Percentiles rank a stretch among this genome's conserved stretches.
Conservation (phyloP, 2,113 vertebrate genomes). For the Mirza zaza region DNA sequence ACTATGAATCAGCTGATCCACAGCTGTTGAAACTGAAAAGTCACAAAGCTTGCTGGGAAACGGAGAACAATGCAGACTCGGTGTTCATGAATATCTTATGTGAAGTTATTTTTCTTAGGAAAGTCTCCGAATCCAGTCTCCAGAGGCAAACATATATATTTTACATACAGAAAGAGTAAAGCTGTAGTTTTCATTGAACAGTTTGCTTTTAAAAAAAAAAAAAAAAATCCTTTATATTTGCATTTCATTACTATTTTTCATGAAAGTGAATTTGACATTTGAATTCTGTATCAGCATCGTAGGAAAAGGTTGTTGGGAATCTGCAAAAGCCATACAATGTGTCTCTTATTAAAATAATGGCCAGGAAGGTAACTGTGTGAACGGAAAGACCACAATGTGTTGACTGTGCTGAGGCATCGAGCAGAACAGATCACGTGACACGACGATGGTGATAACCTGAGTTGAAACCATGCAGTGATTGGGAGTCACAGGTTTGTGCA, state of each 20-base stretch:
- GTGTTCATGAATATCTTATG: neutral
- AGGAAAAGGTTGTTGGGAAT: neutral
- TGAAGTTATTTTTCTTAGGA: neutral
- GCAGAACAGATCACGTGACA: neutral
- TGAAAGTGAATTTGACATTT: neutral
- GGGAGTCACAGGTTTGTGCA: neutral
- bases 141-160: neutral
- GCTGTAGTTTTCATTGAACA: neutral
- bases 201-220: neutral
- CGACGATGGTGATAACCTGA: neutral
- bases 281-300: neutral
- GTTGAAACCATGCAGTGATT: neutral
- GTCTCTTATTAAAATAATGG: neutral
- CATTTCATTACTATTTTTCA: conserved; percentile 26
- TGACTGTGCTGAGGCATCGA: neutral
- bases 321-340: neutral
- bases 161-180: neutral
- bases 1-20: neutral
- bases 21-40: neutral
- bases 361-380: neutral
- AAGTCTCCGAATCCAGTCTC: neutral
- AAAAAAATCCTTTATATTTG: neutral
- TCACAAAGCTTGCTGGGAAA: neutral
- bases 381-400: neutral
- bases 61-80: neutral